Base-by-base conservation (phyloP, 2,113 vertebrate genomes). In the Sebastes schlegelii region DNA sequence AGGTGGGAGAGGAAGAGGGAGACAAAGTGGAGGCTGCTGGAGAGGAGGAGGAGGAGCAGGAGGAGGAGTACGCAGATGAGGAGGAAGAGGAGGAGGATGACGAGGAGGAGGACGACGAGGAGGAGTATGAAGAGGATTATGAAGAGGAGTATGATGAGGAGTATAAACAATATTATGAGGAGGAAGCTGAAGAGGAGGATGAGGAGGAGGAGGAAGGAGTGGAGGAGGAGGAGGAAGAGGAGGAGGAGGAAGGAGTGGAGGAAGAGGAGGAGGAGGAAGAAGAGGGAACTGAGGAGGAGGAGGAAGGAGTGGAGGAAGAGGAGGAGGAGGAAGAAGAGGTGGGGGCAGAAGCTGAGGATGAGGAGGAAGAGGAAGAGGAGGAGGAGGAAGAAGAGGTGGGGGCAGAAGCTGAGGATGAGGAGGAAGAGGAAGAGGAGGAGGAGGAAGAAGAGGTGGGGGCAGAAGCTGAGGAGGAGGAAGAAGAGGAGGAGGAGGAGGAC, bases 11-110 rank as follows among this genome's bases (percentile, higher is more conserved):
- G 13, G 80, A 73, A 1, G 76, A 74, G 7, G 78, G 26, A 23
- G 74, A 77, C 0, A 6, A 45, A 54, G 12, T 48, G 49, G 64
- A 79, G 1, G 72, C 69, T 6, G 76, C 58, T 2, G 82, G 55
- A 4, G 71, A 63, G 57, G 77, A 75, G 4, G 80, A 54, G 19
- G 73, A 73, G 42, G 76, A 67, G 17, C 48, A 85, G 86, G 72
- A 54, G 1, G 74, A 66, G 9, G 23, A 63, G 1, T 64, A 64
- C 9, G 62, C 63, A 19, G 80, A 72, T 4, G 57, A 84, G 95
- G 94, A 60, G 16, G 57, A 67, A 2, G 23, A 61, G 34, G 19
- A 68, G 1, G 68, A 84, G 61, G 55, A 23, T 3, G n/a, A 74
- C 1, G 74, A 82, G 12, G 73, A 74, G 1, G 74, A 82, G 12